Base-by-base conservation (phyloP, 1,140 invertebrate genomes). In the Heliconius nattereri region DNA sequence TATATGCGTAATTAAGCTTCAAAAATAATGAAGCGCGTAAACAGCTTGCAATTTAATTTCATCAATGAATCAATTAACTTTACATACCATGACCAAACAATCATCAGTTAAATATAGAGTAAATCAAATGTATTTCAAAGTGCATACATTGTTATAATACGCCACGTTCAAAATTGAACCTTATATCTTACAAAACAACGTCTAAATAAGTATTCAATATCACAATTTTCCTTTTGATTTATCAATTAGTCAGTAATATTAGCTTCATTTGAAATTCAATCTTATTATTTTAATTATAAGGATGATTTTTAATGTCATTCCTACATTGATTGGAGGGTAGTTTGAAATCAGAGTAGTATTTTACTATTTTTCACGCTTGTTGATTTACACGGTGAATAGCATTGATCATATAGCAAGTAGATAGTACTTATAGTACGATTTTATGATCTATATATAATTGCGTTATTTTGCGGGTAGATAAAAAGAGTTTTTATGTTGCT, bases 291-390 rank as follows among this genome's bases (percentile, higher is more conserved):
- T 66, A 29, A 66, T 2, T 19, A 23, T 29, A 66, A 23, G 29
- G n/a, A 32, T 75, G 13, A 75, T 35, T 35, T 52, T 29, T 16
- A 20, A 7, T 32, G 52, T 35, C 3, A 57, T 57, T 75, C 7
- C 2, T 11, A 32, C 20, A 7, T 75, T 75, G 45, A 75, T 75
- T 32, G 40, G 23, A 72, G 23, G 40, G 66, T 19, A 73, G 78
- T 74, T 78, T 29, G 5, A 75, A 32, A 74, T 78, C 73, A 74
- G 37, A 70, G 54, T 70, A 32, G 57, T 70, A 40, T 78, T 78
- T 78, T 78, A 78, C 26, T 74, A 78, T 78, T 78, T 60, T 70
- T 72, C 52, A 78, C 78, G 72, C 78, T 78, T 74, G 37, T 78
- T 74, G 72, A 78, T 78, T 78, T 78, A 78, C 20, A 66, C 60